Percentiles rank a stretch among this genome's conserved stretches.
Evolutionary conservation across 2,113 vertebrate species (phyloP).

Genomic region (Misgurnus mizolepis): DNA sequence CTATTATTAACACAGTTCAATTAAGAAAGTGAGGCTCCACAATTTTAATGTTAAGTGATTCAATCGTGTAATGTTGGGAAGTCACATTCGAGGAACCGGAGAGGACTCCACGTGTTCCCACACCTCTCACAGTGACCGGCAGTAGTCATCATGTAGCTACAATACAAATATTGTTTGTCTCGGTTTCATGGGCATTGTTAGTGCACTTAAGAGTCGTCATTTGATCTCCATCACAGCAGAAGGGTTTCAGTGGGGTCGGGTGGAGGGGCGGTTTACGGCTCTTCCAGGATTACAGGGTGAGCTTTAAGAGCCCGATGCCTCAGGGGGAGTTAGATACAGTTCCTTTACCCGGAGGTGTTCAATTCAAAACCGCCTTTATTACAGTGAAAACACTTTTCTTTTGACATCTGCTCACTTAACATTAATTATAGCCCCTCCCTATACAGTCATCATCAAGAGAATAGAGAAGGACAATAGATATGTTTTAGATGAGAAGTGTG

Average conservation of each 20-base stretch:
- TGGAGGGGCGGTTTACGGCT: conserved; percentile 56
- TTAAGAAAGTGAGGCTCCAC: conserved; percentile 37
- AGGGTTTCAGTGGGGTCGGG: conserved; percentile 70
- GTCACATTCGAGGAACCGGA: not conserved
- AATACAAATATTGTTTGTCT: conserved; percentile 75
- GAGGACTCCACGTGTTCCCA: not conserved
- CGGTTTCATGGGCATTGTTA: conserved; percentile 74
- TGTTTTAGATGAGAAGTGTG: not conserved
- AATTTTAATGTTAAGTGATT: conserved; percentile 26
- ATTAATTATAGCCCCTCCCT: conserved; percentile 75
- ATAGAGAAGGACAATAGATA: not conserved
- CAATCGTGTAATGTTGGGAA: conserved; percentile 28
- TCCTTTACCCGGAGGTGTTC: conserved; percentile 73
- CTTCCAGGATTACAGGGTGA: conserved; percentile 63
- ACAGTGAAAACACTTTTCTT: conserved; percentile 70
- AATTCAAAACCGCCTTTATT: conserved; percentile 79
- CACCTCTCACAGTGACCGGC: conserved; percentile 43
- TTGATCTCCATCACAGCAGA: conserved; percentile 69
- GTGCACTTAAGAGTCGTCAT: conserved; percentile 77
- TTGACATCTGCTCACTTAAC: conserved; percentile 77
- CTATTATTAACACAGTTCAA: conserved; percentile 28
- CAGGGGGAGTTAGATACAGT: conserved; percentile 71
- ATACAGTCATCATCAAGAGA: conserved; percentile 63
- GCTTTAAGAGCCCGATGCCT: conserved; percentile 68
- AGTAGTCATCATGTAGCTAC: conserved; percentile 69